Conservation (phyloP, 2,797 vertebrate genomes). For the Coluber constrictor region DNA sequence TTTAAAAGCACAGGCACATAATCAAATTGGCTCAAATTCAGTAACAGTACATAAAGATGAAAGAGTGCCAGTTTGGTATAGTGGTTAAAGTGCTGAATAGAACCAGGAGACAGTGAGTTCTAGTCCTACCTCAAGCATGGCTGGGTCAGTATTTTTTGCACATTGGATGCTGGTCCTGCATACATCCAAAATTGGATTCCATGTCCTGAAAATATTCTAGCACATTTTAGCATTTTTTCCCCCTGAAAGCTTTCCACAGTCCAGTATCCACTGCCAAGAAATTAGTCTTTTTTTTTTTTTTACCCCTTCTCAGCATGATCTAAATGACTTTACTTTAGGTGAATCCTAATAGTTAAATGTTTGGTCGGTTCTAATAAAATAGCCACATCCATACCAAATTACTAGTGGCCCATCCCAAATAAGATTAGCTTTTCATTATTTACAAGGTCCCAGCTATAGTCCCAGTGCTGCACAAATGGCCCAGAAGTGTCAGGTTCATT, state of each 20-base stretch:
- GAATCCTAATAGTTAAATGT: conserved; percentile 31
- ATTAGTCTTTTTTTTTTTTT: neutral
- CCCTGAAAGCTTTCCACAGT: neutral
- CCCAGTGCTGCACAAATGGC: neutral
- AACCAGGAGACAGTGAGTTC: too few relatives aligned
- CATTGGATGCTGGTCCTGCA: neutral
- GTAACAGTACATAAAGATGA: neutral
- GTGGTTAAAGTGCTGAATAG: too few relatives aligned
- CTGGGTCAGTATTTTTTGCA: conserved; percentile 22
- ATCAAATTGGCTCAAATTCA: conserved; percentile 28
- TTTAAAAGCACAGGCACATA: conserved; percentile 29
- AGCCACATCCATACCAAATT: neutral
- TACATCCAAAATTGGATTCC: conserved; percentile 41
- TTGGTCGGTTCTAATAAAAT: conserved; percentile 30
- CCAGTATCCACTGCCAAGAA: neutral
- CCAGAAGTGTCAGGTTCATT: conserved; percentile 27
- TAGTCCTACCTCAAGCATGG: too few relatives aligned
- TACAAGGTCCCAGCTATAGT: conserved; percentile 8
- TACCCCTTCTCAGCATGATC: conserved; percentile 25
- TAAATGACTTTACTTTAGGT: conserved; percentile 36
- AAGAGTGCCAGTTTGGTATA: too few relatives aligned
- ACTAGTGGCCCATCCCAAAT: conserved; percentile 3
- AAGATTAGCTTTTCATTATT: conserved; percentile 13
- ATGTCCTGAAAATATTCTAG: conserved; percentile 42
- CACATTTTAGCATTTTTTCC: conserved; percentile 9